These are phyloP conservation scores for Dascyllus trimaculatus DNA, from an alignment of 2,113 vertebrate genomes.

Conservation along the genomic window DNA sequence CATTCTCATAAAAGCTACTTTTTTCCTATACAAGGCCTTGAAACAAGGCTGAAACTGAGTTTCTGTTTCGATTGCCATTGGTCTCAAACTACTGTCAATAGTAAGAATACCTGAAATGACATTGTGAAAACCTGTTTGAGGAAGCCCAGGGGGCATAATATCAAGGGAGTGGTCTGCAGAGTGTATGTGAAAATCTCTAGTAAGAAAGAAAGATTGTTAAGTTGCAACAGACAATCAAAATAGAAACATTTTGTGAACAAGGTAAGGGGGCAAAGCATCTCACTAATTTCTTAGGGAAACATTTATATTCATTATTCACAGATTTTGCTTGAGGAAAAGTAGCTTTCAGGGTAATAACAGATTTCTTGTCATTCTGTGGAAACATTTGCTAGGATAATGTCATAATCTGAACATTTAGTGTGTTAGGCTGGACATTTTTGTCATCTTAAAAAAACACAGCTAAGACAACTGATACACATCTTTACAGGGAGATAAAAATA, in stretches of 20 bases:
- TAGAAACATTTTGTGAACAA: not conserved
- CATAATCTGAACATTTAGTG: no score
- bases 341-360: not conserved
- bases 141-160: slow-evolving; percentile 5
- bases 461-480: not conserved
- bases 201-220: not conserved
- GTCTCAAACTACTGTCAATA: not conserved
- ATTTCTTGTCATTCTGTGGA: no score
- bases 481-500: not conserved
- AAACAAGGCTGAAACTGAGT: slow-evolving; percentile 2
- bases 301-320: not conserved
- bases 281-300: not conserved
- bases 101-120: slow-evolving; percentile 19
- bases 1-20: not conserved
- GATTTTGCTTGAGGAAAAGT: not conserved
- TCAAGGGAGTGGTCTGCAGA: not conserved
- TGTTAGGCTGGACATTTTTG: no score
- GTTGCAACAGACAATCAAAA: not conserved
- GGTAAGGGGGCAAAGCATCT: not conserved
- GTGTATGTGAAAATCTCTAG: not conserved
- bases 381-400: no score
- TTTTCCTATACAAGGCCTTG: not conserved
- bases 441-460: no score
- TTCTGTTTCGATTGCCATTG: slow-evolving; percentile 1
- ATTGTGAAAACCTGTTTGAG: slow-evolving; percentile 30